phyloP scores from a whole-genome alignment of 2,888 invertebrate species.

The Cheiracanthium punctorium region DNA sequence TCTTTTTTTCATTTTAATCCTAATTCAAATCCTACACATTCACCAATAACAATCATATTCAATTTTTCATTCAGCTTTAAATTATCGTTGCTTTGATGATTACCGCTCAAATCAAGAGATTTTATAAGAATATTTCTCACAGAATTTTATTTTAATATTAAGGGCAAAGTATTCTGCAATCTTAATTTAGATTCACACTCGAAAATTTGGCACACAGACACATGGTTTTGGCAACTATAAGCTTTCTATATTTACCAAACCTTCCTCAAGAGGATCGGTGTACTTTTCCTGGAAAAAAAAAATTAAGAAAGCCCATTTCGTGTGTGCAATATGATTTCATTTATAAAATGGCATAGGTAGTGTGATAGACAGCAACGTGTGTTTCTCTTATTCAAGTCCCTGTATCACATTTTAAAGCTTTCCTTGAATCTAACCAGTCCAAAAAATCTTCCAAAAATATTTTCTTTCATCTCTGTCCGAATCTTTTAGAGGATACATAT shows the following conservation, averaged over 20 bases:
- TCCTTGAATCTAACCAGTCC: background rate
- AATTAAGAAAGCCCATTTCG: background rate
- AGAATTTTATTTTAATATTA: background rate
- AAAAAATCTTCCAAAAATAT: background rate
- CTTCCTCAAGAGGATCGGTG: slow-evolving; percentile 20
- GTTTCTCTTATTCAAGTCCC: background rate
- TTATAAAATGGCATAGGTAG: background rate
- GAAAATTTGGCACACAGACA: background rate
- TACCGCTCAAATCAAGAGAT: no score
- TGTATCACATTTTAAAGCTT: no score
- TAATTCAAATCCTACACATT: no score
- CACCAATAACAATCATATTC: no score
- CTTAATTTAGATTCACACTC: background rate
- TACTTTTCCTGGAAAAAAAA: slow-evolving; percentile 10
- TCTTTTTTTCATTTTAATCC: no score
- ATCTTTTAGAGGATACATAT: no score
- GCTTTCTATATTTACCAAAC: background rate
- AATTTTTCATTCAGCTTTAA: no score
- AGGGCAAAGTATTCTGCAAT: no score
- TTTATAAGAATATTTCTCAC: background rate
- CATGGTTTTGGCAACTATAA: background rate
- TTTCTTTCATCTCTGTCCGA: no score
- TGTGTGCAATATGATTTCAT: background rate
- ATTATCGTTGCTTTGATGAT: no score
- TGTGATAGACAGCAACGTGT: background rate